These are phyloP conservation scores for Talpa occidentalis DNA, from an alignment of 2,113 vertebrate species.

Conservation along the genomic window DNA sequence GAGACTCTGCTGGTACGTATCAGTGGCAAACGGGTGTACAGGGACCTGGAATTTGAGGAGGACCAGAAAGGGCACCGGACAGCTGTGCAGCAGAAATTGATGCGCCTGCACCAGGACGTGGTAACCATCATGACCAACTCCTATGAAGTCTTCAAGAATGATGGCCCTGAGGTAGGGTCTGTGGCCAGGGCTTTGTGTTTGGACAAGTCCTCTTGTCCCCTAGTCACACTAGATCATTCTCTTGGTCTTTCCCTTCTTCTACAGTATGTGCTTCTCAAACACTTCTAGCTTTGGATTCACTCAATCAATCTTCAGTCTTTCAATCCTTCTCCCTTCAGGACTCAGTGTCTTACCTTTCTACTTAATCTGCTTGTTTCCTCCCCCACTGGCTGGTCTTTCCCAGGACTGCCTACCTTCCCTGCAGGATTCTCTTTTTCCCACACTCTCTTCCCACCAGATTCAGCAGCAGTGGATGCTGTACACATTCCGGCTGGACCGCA, in stretches of 20 bases:
- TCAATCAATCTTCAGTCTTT: background rate
- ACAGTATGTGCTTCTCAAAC: background rate
- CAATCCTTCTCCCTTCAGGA: background rate
- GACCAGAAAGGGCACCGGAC: constrained; percentile 87
- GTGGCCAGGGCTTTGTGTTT: background rate
- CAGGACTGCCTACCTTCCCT: background rate
- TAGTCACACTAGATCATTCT: background rate
- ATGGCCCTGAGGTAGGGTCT: constrained; percentile 88
- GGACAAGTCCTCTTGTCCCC: background rate
- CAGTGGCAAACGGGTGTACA: constrained; percentile 88
- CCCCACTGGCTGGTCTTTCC: background rate
- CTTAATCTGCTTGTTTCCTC: background rate
- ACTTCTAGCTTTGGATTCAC: background rate
- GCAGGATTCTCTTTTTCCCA: background rate
- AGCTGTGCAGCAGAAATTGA: constrained; percentile 82
- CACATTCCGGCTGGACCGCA: constrained; percentile 87
- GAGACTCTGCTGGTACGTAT: constrained; percentile 88
- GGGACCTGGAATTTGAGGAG: constrained; percentile 90
- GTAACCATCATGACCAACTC: constrained; percentile 86
- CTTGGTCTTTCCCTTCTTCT: background rate
- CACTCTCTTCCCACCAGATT: constrained; percentile 82
- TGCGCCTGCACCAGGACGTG: constrained; percentile 85
- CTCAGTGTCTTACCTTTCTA: background rate
- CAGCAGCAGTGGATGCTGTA: constrained; percentile 90
- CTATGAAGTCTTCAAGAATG: constrained; percentile 88